Evolutionary conservation across 2,888 invertebrate genomes (phyloP), one percentile per base, ranked within the genome.

Genomic region (Cephus sareptanus): DNA sequence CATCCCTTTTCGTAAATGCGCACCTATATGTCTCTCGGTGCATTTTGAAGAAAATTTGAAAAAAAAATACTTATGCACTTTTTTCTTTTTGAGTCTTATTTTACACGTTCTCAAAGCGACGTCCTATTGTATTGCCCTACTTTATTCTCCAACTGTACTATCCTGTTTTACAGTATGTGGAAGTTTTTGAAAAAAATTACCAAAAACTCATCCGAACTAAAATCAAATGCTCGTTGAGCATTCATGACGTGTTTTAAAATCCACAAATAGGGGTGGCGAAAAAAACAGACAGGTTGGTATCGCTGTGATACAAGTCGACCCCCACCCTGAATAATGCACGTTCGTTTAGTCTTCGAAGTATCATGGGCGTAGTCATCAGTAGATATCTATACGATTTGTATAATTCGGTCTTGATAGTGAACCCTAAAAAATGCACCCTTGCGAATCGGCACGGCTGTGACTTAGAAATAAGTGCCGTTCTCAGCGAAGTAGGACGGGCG

Each of bases 401-500:
- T 56, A 23, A 56, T 56, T 56, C 23, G 40, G 6, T 15, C 23
- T 56, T 56, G 40, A 56, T 23, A 56, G 40, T 23, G 40, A 56
- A 56, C 31, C 71, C 23, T 71, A 31, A 33, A 71, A 71, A 71
- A 71, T 71, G 12, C 71, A 71, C 71, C 71, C 31, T 11, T 71
- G 30, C 71, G 31, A 56, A 33, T 71, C 71, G 71, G 33, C 11
- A 33, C 31, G 71, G 75, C 40, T 79, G 78, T 73, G 77, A 76
- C 79, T 81, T 82, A 82, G 78, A 83, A 83, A 83, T 83, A 83
- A 83, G 83, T 81, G 81, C 81, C 79, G 33, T 75, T 70, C 73
- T 69, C 13, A 76, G 75, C 75, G 75, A 70, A 56, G 40, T 56
- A 73, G 71, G 73, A 77, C 74, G 68, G 69, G 37, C 77, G 75